A percentile compares a stretch with the other conserved stretches of the same genome.
Evolutionary conservation across 2,113 vertebrate species (phyloP).

Genomic region (Ariopsis seemanni): DNA sequence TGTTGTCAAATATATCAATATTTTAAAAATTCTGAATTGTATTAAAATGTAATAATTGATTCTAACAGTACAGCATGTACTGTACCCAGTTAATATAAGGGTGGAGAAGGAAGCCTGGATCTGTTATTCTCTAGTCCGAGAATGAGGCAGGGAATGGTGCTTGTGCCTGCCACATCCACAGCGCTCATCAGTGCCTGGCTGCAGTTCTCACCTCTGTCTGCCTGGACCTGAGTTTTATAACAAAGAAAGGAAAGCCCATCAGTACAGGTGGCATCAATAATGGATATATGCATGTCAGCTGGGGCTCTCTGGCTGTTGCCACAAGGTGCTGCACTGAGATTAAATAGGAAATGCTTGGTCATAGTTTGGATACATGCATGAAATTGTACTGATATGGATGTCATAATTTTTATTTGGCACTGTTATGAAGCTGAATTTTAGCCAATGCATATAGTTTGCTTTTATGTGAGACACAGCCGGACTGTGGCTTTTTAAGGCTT

Average conservation of each 20-base stretch:
- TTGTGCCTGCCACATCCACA: constrained; percentile 11
- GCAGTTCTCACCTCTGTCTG: neutral
- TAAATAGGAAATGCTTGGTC: constrained; percentile 21
- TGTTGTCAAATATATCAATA: neutral
- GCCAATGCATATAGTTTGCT: neutral
- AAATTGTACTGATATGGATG: neutral
- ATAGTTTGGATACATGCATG: neutral
- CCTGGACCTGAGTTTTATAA: constrained; percentile 11
- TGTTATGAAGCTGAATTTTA: neutral
- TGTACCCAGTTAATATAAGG: neutral
- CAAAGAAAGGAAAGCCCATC: constrained; percentile 15
- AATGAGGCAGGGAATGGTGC: neutral
- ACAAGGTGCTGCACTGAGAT: constrained; percentile 16
- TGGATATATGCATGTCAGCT: constrained; percentile 23
- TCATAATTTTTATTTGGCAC: constrained; percentile 11
- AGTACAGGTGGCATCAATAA: constrained; percentile 24
- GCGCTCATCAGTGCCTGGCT: constrained; percentile 23
- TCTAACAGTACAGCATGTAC: neutral
- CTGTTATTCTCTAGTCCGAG: neutral
- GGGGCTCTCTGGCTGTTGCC: neutral
- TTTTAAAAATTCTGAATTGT: neutral
- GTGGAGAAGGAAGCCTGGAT: neutral
- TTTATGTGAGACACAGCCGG: neutral
- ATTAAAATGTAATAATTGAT: neutral
- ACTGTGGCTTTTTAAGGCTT: neutral